Percentiles rank a stretch among this genome's conserved stretches.
Conservation (phyloP, 2,888 invertebrate genomes). For the Mesorhabditis belari region DNA sequence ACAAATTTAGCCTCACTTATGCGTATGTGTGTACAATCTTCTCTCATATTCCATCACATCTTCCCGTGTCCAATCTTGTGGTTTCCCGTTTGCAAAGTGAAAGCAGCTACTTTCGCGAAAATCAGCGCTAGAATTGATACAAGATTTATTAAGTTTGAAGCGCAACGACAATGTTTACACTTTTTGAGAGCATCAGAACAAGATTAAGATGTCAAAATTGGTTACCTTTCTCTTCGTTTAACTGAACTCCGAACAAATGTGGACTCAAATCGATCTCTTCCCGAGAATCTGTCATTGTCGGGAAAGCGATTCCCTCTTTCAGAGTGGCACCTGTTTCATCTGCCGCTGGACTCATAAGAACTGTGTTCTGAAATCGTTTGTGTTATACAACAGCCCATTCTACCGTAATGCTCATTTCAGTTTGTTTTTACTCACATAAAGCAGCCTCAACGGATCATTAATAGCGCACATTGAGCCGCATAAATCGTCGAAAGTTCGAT, state of each 20-base stretch:
- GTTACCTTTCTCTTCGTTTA: no score
- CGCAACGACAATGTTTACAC: background rate
- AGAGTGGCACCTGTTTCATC: background rate
- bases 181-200: no score
- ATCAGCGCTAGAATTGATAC: no score
- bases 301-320: background rate
- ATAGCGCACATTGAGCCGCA: conserved; percentile 46
- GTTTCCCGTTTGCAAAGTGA: no score
- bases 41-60: conserved; percentile 37
- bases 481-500: conserved; percentile 32
- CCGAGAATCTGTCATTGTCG: conserved; percentile 21
- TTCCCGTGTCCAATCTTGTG: conserved; percentile 29
- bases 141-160: background rate
- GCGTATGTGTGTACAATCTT: conserved; percentile 30
- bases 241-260: conserved; percentile 42
- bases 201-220: no score
- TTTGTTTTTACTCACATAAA: conserved; percentile 19
- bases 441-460: conserved; percentile 45
- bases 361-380: no score
- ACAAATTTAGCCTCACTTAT: conserved; percentile 34
- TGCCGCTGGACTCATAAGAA: background rate
- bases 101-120: no score
- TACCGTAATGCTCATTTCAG: background rate
- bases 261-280: conserved; percentile 44
- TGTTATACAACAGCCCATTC: no score